Conservation (phyloP, 2,888 invertebrate species). For the Cerceris ruficornis region DNA sequence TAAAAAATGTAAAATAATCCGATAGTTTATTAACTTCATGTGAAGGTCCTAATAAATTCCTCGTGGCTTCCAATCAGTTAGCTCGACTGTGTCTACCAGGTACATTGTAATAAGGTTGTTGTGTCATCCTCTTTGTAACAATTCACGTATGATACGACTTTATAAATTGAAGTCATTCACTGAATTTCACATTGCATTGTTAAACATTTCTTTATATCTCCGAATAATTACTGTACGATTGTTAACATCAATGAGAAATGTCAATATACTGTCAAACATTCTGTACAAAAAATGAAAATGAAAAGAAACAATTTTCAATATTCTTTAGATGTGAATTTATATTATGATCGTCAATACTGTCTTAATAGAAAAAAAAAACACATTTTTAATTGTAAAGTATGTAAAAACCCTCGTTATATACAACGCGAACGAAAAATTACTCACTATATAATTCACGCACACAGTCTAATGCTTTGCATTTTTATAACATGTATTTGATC, state of each 20-base stretch:
- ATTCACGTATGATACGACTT: slow-evolving; percentile 58
- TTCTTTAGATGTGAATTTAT: background rate
- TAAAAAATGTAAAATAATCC: slow-evolving; percentile 56
- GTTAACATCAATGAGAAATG: slow-evolving; percentile 64
- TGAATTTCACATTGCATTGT: slow-evolving; percentile 55
- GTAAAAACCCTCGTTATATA: slow-evolving; percentile 11
- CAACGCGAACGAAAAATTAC: background rate
- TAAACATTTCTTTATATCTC: slow-evolving; percentile 46
- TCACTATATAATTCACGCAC: background rate
- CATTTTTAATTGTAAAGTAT: background rate
- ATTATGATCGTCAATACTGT: slow-evolving; percentile 20
- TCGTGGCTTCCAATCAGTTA: slow-evolving; percentile 75
- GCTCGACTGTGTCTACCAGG: slow-evolving; percentile 78
- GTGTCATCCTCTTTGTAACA: slow-evolving; percentile 61
- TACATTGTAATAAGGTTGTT: slow-evolving; percentile 77
- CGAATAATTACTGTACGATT: slow-evolving; percentile 50
- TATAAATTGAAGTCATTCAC: slow-evolving; percentile 52
- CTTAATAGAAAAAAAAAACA: background rate
- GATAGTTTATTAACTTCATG: slow-evolving; percentile 44
- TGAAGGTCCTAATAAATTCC: slow-evolving; percentile 72
- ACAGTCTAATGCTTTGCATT: background rate
- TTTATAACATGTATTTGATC: background rate
- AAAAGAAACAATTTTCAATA: slow-evolving; percentile 7
- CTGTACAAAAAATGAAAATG: background rate
- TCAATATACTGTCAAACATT: slow-evolving; percentile 8